Percentiles rank a stretch among this genome's conserved stretches.
These are phyloP conservation scores for Synanthedon vespiformis DNA, from an alignment of 2,888 invertebrate genomes.

Conservation along the genomic window DNA sequence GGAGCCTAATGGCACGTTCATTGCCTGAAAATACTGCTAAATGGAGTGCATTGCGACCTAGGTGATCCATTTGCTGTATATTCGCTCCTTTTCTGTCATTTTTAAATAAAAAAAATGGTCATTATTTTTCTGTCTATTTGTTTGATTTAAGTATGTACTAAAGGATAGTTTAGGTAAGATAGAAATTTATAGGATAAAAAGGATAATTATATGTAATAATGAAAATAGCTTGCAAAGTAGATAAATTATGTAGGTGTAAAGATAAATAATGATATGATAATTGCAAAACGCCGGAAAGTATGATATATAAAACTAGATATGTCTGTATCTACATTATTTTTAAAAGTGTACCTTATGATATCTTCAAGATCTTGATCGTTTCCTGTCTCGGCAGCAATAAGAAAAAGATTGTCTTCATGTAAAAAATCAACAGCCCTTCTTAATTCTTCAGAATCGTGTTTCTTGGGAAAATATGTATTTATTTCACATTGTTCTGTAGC, in stretches of 20 bases:
- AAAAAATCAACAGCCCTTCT: slow-evolving; percentile 31
- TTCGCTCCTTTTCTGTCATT: slow-evolving; percentile 21
- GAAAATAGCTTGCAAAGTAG: no score
- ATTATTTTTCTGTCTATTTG: no score
- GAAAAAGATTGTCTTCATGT: slow-evolving; percentile 33
- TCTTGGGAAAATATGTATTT: background rate
- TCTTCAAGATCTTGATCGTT: slow-evolving; percentile 23
- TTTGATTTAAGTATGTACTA: no score
- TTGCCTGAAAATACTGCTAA: slow-evolving; percentile 41
- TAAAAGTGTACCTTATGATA: slow-evolving; percentile 25
- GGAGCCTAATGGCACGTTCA: slow-evolving; percentile 20
- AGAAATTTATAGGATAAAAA: no score
- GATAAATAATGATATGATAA: no score
- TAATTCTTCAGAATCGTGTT: slow-evolving; percentile 6
- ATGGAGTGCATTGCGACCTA: slow-evolving; percentile 51
- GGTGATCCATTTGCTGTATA: slow-evolving; percentile 36
- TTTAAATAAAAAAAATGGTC: background rate
- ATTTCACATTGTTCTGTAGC: background rate
- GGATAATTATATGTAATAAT: no score
- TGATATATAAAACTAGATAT: background rate
- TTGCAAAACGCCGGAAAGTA: background rate
- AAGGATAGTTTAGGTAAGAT: no score
- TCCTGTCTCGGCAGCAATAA: slow-evolving; percentile 44
- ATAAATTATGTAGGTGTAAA: no score
- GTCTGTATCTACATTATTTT: background rate